Evolutionary conservation across 1,140 invertebrate genomes (phyloP).

Genomic region (Drosophila prosaltans): DNA sequence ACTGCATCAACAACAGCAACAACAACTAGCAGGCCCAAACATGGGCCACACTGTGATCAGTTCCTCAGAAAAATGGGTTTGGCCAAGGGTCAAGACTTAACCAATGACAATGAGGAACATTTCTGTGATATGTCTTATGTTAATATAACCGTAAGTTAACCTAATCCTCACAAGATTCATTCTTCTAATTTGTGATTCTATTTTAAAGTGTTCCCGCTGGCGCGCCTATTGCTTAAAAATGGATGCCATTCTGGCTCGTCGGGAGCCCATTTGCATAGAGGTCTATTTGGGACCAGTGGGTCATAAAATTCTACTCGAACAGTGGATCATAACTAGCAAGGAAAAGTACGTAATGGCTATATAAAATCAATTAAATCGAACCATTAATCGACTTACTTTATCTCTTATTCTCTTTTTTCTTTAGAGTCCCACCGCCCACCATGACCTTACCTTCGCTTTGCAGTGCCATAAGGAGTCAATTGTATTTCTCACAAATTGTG

Average conservation of each 20-base stretch:
- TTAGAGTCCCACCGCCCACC: slow-evolving; percentile 83
- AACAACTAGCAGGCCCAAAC: slow-evolving; percentile 58
- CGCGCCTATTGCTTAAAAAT: slow-evolving; percentile 76
- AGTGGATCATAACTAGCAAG: slow-evolving; percentile 80
- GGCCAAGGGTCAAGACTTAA: slow-evolving; percentile 67
- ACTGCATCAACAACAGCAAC: slow-evolving; percentile 14
- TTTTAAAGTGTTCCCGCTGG: slow-evolving; percentile 78
- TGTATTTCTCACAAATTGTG: slow-evolving; percentile 98
- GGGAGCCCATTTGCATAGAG: slow-evolving; percentile 81
- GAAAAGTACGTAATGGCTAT: slow-evolving; percentile 64
- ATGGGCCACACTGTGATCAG: slow-evolving; percentile 83
- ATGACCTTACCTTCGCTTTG: slow-evolving; percentile 90
- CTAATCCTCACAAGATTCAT: not conserved
- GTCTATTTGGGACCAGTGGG: slow-evolving; percentile 81
- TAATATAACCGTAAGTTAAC: slow-evolving; percentile 78
- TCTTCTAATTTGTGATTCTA: not conserved
- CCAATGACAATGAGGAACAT: slow-evolving; percentile 78
- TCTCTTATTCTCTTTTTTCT: too few species aligned
- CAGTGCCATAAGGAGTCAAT: slow-evolving; percentile 95
- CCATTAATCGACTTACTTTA: not conserved
- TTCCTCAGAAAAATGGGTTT: slow-evolving; percentile 83
- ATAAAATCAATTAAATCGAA: not conserved
- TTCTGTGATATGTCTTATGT: slow-evolving; percentile 83
- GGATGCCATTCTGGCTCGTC: slow-evolving; percentile 72
- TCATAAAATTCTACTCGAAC: slow-evolving; percentile 79